Evolutionary conservation across 2,888 invertebrate species (phyloP).

Genomic region (Monopis laevigella): DNA sequence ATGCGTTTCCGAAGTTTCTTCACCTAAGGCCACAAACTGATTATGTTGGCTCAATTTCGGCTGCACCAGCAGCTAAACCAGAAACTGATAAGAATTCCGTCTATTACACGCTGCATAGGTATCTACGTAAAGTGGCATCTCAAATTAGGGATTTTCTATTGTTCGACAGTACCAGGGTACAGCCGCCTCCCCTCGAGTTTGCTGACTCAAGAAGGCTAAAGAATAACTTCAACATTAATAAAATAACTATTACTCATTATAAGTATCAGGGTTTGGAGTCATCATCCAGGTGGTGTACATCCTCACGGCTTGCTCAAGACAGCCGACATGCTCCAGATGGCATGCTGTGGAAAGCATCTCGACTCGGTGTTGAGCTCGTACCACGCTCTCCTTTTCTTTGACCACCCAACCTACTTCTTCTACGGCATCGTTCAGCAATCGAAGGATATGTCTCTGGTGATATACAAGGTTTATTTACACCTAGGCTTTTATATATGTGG

Average conservation of each 20-base stretch:
- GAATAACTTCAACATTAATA: no score
- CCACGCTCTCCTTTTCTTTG: conserved; percentile 68
- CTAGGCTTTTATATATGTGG: neutral
- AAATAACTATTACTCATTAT: conserved; percentile 73
- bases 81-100: no score
- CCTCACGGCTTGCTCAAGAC: conserved; percentile 75
- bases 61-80: no score
- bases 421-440: conserved; percentile 73
- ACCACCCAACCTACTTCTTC: conserved; percentile 76
- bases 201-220: no score
- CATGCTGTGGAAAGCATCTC: conserved; percentile 81
- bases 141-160: no score
- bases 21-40: no score
- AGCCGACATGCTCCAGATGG: conserved; percentile 76
- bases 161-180: no score
- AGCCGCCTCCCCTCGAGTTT: no score
- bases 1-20: no score
- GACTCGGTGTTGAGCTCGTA: conserved; percentile 75
- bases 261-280: conserved; percentile 73
- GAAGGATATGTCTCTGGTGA: conserved; percentile 73
- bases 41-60: no score
- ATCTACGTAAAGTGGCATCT: no score
- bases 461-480: neutral
- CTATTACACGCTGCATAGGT: no score
- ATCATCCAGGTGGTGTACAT: conserved; percentile 82